Base-by-base conservation (phyloP, 2,888 invertebrate species). In the Leptinotarsa tumamoca region DNA sequence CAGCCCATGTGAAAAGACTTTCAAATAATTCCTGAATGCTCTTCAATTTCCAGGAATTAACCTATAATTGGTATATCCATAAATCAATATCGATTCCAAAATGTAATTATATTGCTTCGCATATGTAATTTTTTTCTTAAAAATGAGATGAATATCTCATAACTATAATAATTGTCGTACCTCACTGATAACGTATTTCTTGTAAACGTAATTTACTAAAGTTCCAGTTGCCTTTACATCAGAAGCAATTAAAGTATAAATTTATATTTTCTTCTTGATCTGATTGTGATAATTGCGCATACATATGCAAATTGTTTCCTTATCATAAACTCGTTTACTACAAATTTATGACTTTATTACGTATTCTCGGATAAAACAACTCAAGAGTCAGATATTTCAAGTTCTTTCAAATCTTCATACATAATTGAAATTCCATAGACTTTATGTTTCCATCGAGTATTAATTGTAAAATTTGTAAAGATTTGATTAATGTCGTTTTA, bases 251-350 rank as follows among this genome's bases (percentile, higher is more conserved):
- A 72, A 52, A 70, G 58, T 67, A 68, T 67, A 23, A 50, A 68
- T 68, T 70, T 58, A 61, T 70, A 70, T 70, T 58, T 75, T 73
- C 76, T 72, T 75, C 58, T 68, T 18, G 76, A 79, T 77, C 79
- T 79, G 77, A 79, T 79, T 79, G 75, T 71, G 54, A 75, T 76
- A 79, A 79, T 77, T 77, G 71, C 75, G 72, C 71, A 77, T 75
- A 73, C 63, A 73, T 79, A 79, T 77, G 75, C 77, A 79, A 75
- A 75, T 77, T 74, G 77, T 75, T 70, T 70, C 58, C 58, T 70
- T 70, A 70, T 70, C 70, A 49, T 18, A 58, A 50, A 70, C 58
- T 70, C 58, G 70, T 70, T 70, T 49, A 50, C 61, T 49, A 17
- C 49, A 4, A 54, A 70, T 70, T 70, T 70, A 70, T 70, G 70